Evolutionary conservation across 2,113 vertebrate genomes (phyloP).

Genomic region (Sturnus vulgaris): DNA sequence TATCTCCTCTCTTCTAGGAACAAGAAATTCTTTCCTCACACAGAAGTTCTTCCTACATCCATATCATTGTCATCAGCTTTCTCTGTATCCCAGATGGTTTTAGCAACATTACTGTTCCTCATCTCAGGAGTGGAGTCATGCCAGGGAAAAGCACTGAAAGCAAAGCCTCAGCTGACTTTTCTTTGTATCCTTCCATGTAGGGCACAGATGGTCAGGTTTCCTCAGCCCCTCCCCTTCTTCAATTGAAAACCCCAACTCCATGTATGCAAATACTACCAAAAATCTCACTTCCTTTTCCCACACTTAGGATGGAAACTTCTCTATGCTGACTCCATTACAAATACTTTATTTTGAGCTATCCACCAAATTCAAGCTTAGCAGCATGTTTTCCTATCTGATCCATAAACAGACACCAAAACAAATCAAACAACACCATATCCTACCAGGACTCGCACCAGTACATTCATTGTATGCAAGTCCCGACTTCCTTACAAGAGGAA

Average conservation of each 20-base stretch:
- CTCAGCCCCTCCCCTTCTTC: neutral
- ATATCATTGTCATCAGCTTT: neutral
- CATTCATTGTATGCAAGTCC: neutral
- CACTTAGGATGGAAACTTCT: neutral
- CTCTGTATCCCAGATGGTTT: slow-evolving; percentile 32
- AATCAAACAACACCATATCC: neutral
- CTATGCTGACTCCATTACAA: neutral
- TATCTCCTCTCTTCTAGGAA: neutral
- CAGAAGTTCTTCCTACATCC: neutral
- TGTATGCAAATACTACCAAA: neutral
- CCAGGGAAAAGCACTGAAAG: slow-evolving; percentile 39
- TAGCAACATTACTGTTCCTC: neutral
- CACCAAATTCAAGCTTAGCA: neutral
- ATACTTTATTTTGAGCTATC: neutral
- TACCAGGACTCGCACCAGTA: neutral
- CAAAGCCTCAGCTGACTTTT: slow-evolving; percentile 42
- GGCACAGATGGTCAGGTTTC: slow-evolving; percentile 43
- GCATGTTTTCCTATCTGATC: neutral
- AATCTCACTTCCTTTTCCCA: neutral
- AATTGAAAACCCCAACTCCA: neutral
- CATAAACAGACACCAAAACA: slow-evolving; percentile 15
- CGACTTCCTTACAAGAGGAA: neutral
- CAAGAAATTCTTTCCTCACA: neutral
- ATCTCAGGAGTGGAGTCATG: slow-evolving; percentile 15
- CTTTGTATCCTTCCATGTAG: neutral